Conservation (phyloP, 2,113 vertebrate genomes). For the Orthonyx spaldingii region DNA sequence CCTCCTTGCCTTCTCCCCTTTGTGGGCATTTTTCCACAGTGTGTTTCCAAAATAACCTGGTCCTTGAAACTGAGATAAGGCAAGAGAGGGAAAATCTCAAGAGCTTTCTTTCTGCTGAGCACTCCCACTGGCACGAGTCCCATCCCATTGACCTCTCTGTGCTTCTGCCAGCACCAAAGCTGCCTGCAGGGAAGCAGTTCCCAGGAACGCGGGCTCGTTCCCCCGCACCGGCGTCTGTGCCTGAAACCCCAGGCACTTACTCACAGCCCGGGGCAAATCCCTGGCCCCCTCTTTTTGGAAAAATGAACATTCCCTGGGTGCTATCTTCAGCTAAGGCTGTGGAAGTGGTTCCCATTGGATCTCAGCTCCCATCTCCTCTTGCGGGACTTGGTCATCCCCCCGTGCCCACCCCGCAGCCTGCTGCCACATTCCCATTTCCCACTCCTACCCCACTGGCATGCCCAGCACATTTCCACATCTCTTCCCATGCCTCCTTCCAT, state of each 20-base stretch:
- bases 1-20: neutral
- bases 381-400: neutral
- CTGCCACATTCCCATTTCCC: neutral
- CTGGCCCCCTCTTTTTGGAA: fast-evolving
- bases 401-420: neutral
- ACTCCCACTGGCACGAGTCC: neutral
- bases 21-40: neutral
- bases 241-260: neutral
- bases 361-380: neutral
- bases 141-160: neutral
- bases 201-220: fast-evolving
- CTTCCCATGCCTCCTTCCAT: neutral
- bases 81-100: neutral
- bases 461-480: neutral
- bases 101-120: neutral
- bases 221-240: too few relatives aligned
- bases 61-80: neutral
- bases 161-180: neutral
- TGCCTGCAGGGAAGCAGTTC: neutral
- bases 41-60: neutral
- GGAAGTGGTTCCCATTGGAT: neutral
- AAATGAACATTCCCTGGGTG: neutral
- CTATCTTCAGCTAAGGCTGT: neutral
- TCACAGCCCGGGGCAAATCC: neutral
- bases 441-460: fast-evolving